These are phyloP conservation scores for Falcaria lacertinaria DNA, from an alignment of 2,888 invertebrate species.

Conservation along the genomic window DNA sequence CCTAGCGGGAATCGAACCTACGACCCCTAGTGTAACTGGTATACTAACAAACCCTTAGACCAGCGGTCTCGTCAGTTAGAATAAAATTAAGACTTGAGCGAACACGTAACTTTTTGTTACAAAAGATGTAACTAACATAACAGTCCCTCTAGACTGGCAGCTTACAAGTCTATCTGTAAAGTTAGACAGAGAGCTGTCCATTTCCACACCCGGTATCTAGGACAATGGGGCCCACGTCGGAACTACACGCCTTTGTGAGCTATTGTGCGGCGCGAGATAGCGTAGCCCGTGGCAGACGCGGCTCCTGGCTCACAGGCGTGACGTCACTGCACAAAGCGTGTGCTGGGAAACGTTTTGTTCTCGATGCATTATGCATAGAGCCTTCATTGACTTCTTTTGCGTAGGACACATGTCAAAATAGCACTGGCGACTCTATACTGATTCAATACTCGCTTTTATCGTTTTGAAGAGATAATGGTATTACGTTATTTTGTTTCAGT, in stretches of 20 bases:
- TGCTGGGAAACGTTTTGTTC: not conserved
- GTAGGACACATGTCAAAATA: not conserved
- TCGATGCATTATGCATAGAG: not conserved
- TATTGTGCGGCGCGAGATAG: not conserved
- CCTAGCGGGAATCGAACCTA: too few species aligned
- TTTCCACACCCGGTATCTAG: slow-evolving; percentile 7
- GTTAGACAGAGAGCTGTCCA: slow-evolving; percentile 20
- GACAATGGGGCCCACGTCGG: slow-evolving; percentile 12
- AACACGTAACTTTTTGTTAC: too few species aligned
- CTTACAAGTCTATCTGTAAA: slow-evolving; percentile 14
- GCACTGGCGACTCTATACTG: not conserved
- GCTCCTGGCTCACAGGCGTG: too few species aligned
- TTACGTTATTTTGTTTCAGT: too few species aligned
- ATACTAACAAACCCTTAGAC: too few species aligned
- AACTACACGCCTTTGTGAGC: slow-evolving; percentile 20
- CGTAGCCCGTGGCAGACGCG: not conserved
- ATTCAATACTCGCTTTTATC: not conserved
- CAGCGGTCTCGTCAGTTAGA: too few species aligned
- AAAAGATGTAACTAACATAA: not conserved
- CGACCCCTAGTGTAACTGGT: too few species aligned
- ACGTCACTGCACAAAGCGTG: not conserved
- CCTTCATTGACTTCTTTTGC: not conserved
- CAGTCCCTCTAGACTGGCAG: slow-evolving; percentile 11
- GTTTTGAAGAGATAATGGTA: not conserved
- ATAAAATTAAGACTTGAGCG: too few species aligned